These are phyloP conservation scores for Notolabrus celidotus DNA, from an alignment of 2,797 vertebrate genomes.

Conservation along the genomic window DNA sequence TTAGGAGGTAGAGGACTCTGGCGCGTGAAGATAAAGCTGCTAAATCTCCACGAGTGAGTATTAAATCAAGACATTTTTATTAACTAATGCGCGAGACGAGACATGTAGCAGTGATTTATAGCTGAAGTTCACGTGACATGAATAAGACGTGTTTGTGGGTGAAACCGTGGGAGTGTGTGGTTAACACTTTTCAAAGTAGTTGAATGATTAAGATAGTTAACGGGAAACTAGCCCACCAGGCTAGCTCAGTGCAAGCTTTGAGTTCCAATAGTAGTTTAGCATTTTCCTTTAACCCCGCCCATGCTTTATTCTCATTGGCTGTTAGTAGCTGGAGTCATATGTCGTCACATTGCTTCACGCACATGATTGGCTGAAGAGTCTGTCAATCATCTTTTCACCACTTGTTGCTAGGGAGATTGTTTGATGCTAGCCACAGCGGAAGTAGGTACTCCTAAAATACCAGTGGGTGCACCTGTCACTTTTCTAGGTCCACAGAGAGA, in stretches of 20 bases:
- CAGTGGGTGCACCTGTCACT: constrained; percentile 56
- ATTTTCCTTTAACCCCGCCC: constrained; percentile 58
- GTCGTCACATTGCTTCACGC: constrained; percentile 33
- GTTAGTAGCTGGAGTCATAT: constrained; percentile 58
- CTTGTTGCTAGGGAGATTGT: constrained; percentile 90
- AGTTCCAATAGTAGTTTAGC: constrained; percentile 61
- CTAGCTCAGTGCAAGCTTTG: constrained; percentile 48
- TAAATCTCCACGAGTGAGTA: constrained; percentile 80
- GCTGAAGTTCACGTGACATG: neutral
- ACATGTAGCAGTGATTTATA: constrained; percentile 33
- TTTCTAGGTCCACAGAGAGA: constrained; percentile 39
- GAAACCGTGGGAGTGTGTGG: neutral
- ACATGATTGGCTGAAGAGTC: constrained; percentile 52
- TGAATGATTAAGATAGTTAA: constrained; percentile 40
- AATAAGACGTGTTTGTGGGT: neutral
- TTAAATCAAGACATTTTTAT: constrained; percentile 64
- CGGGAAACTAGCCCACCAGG: constrained; percentile 62
- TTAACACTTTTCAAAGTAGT: constrained; percentile 65
- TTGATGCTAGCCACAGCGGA: constrained; percentile 82
- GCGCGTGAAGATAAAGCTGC: constrained; percentile 58
- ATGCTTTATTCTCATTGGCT: constrained; percentile 72
- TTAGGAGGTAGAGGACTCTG: constrained; percentile 31
- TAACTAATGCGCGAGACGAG: constrained; percentile 43
- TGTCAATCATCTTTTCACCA: constrained; percentile 79
- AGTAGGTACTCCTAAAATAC: constrained; percentile 75